Conservation (phyloP, 2,888 invertebrate species). For the Apamea anceps region DNA sequence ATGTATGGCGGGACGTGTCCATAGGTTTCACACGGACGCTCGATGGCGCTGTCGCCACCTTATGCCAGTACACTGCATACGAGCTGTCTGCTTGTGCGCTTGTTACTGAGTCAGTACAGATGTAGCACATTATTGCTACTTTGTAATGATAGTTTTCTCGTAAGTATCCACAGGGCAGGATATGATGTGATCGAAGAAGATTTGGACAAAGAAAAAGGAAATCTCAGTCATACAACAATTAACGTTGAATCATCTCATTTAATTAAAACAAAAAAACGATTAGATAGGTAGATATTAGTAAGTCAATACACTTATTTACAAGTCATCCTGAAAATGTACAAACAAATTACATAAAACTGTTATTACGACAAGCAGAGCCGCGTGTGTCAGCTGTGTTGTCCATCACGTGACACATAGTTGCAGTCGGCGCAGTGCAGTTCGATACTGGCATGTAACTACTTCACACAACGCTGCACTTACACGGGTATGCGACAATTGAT, state of each 20-base stretch:
- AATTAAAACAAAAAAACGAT: not conserved
- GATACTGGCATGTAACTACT: constrained; percentile 22
- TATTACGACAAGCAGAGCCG: constrained; percentile 6
- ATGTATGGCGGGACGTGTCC: constrained; percentile 54
- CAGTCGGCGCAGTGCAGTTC: not conserved
- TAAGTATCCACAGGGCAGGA: not conserved
- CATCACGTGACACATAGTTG: not conserved
- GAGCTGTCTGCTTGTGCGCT: not conserved
- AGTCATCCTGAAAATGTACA: not conserved
- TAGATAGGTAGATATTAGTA: not conserved
- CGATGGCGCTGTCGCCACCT: constrained; percentile 24
- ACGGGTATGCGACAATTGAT: constrained; percentile 41
- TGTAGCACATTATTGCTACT: not conserved
- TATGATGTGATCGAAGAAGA: not conserved
- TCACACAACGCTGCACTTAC: constrained; percentile 19
- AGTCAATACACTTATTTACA: not conserved
- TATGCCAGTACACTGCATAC: not conserved
- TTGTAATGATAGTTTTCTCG: not conserved
- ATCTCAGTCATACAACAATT: not conserved
- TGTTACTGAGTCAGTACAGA: constrained; percentile 14
- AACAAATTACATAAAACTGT: not conserved
- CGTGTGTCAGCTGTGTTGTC: not conserved
- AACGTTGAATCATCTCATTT: not conserved
- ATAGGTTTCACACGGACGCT: constrained; percentile 54
- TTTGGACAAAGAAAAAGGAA: not conserved